Evolutionary conservation across 2,888 invertebrate species (phyloP).

Genomic region (Ophion costatus): DNA sequence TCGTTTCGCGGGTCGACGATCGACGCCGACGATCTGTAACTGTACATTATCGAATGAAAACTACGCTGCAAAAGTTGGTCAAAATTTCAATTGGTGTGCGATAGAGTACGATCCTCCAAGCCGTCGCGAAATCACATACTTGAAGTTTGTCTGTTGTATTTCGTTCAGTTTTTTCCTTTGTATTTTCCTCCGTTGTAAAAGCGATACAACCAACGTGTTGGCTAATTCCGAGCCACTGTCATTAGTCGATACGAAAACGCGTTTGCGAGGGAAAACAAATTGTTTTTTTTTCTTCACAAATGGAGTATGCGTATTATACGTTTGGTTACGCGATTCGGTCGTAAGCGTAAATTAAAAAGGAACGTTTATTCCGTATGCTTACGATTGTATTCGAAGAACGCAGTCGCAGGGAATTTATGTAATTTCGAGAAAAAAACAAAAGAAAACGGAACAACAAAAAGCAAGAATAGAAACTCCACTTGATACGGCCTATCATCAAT

Average conservation of each 20-base stretch:
- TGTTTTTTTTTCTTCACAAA: no score
- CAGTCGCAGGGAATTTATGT: neutral
- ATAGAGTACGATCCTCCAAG: neutral
- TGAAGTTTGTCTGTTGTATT: no score
- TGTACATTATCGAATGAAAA: neutral
- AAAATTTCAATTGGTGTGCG: neutral
- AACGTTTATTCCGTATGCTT: neutral
- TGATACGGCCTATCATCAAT: conserved; percentile 4
- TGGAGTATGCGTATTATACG: neutral
- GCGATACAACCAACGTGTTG: no score
- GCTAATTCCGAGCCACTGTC: no score
- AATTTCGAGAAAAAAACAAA: neutral
- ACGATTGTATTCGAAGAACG: neutral
- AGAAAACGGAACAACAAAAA: conserved; percentile 13
- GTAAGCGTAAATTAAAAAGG: neutral
- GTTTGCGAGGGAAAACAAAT: no score
- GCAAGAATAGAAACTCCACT: neutral
- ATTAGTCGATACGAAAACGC: no score
- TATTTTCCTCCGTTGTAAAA: no score
- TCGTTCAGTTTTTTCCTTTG: no score
- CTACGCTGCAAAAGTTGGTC: neutral
- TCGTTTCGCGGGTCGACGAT: neutral
- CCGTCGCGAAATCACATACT: neutral
- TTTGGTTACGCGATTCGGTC: neutral
- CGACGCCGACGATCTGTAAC: neutral